Evolutionary conservation across 1,140 invertebrate genomes (phyloP).

Genomic region (Drosophila cardini): DNA sequence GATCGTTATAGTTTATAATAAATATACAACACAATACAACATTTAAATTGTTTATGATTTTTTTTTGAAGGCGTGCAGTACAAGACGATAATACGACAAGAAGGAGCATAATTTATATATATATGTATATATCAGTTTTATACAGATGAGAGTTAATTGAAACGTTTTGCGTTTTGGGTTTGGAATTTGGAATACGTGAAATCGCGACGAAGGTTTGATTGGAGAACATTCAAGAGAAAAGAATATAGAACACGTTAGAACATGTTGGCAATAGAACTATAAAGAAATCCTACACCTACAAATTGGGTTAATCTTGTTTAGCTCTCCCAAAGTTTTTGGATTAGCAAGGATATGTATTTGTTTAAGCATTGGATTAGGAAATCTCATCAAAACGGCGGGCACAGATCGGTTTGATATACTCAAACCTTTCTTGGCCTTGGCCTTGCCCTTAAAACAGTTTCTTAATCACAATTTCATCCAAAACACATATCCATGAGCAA

Average conservation of each 20-base stretch:
- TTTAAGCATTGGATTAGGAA: too few relatives aligned
- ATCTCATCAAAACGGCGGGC: too few relatives aligned
- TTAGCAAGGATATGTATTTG: constrained; percentile 29
- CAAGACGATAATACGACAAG: constrained; percentile 56
- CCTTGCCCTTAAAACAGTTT: too few relatives aligned
- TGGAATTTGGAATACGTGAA: constrained; percentile 44
- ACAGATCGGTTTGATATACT: too few relatives aligned
- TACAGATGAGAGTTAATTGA: constrained; percentile 59
- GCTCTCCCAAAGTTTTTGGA: neutral
- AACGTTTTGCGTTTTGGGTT: constrained; percentile 28
- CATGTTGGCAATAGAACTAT: neutral
- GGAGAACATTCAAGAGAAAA: constrained; percentile 70
- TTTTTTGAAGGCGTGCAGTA: constrained; percentile 59
- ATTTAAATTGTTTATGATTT: constrained; percentile 42
- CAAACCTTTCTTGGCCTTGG: too few relatives aligned
- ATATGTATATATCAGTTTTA: constrained; percentile 17
- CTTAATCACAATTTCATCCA: too few relatives aligned
- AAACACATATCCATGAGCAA: constrained; percentile 26
- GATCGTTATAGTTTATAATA: constrained; percentile 40
- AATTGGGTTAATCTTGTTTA: neutral
- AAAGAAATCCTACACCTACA: constrained; percentile 15
- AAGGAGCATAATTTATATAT: constrained; percentile 25
- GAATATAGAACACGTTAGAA: constrained; percentile 67
- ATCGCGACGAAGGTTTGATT: constrained; percentile 29
- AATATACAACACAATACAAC: constrained; percentile 55